Base-by-base conservation (phyloP, 2,113 vertebrate species). In the Murina feae region DNA sequence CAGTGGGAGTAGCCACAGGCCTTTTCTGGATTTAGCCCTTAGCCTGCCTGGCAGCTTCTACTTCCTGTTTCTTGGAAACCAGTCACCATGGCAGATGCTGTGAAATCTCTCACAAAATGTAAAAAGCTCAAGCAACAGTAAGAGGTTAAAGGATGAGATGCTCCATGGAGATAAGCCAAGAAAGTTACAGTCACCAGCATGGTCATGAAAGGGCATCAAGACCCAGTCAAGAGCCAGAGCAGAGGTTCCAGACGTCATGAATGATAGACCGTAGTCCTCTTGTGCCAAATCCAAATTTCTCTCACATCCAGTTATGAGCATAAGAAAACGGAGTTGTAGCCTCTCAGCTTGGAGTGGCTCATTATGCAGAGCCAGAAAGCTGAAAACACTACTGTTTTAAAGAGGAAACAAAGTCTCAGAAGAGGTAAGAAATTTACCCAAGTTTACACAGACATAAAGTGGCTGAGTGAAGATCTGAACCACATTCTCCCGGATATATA, bases 211-310 rank as follows among this genome's bases (percentile, higher is more conserved):
- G 78, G 92, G 9, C 21, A 12, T 39, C 16, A 37, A 18, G 69
- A 42, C 1, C 6, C 37, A 76, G 23, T 11, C 4, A 9, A 79
- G 83, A 71, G 14, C 2, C 30, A 65, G 20, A 91, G 16, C 12
- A n/a, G 2, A 42, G 32, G 1, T 3, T 2, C 2, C 28, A 74
- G 12, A 14, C 35, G 53, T 0, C 44, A 7, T 13, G 12, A 69
- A 39, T 44, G 32, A 69, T 7, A 90, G 6, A 35, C 32, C 9
- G 85, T 7, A n/a, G 3, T 18, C 17, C 1, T 9, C 6, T 86
- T 60, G 4, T 8, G 25, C 30, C 35, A 63, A n/a, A 28, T 4
- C 3, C 10, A 68, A 58, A 37, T 47, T 72, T 42, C 7, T 84
- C 35, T 80, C 20, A 5, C 25, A n/a, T 4, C 14, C 42, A 68